Percentiles rank a stretch among this genome's conserved stretches.
Evolutionary conservation across 1,140 invertebrate species (phyloP).

Genomic region (Zaprionus gabonicus): DNA sequence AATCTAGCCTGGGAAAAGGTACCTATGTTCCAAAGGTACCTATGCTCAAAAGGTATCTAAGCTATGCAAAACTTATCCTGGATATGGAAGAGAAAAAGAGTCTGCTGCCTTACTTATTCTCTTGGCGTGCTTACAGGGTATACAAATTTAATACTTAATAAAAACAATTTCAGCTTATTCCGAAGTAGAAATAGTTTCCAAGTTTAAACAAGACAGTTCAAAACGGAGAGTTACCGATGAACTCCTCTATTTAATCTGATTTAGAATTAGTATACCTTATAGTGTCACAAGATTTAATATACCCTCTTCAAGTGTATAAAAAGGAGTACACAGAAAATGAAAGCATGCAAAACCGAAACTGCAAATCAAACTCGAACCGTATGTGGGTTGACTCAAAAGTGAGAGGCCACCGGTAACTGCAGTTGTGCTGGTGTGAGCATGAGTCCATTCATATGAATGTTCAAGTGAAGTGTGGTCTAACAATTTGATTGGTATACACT

Average conservation of each 20-base stretch:
- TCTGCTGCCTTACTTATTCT: too few species aligned
- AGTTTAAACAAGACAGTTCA: too few species aligned
- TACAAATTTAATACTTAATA: too few species aligned
- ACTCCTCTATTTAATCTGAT: too few species aligned
- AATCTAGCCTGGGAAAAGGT: too few species aligned
- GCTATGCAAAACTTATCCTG: background rate
- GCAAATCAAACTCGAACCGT: slow-evolving; percentile 47
- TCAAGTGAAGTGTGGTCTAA: background rate
- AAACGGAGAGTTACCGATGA: too few species aligned
- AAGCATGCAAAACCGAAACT: slow-evolving; percentile 27
- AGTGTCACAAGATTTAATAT: too few species aligned
- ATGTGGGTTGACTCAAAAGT: slow-evolving; percentile 57
- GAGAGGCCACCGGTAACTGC: slow-evolving; percentile 12
- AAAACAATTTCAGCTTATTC: too few species aligned
- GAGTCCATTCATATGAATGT: slow-evolving; percentile 37
- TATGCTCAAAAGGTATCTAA: background rate
- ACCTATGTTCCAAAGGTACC: too few species aligned
- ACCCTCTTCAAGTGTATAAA: background rate
- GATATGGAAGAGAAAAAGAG: background rate
- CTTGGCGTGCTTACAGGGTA: background rate
- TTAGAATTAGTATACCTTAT: too few species aligned
- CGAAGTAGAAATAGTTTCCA: too few species aligned
- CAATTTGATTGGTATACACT: background rate
- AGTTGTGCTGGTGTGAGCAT: slow-evolving; percentile 11
- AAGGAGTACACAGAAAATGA: slow-evolving; percentile 16